Conservation (phyloP, 2,797 vertebrate species). For the Pipistrellus pygmaeus region DNA sequence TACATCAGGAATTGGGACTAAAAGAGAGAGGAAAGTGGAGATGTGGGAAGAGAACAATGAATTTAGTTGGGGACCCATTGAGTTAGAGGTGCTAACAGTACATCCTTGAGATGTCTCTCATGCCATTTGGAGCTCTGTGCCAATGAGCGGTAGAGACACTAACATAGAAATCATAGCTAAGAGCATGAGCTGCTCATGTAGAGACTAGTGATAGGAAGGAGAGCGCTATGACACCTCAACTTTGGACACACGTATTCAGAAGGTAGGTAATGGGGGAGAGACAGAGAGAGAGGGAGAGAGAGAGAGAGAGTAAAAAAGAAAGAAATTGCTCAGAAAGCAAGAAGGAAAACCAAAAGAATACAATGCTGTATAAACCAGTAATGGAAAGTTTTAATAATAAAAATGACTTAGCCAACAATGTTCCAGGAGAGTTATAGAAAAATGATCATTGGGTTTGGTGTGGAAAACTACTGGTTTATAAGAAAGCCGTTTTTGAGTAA, state of each 20-base stretch:
- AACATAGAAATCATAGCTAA: background rate
- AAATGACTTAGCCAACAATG: constrained; percentile 3
- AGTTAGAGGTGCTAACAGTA: background rate
- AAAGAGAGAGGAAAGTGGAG: background rate
- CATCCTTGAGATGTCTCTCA: background rate
- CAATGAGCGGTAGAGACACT: background rate
- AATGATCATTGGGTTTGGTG: background rate
- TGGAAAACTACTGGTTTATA: constrained; percentile 29
- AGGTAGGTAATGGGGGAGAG: background rate
- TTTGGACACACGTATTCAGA: background rate
- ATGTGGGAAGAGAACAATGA: background rate
- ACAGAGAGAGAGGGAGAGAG: background rate
- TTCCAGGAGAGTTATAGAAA: background rate
- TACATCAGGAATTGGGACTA: background rate
- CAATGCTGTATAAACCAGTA: background rate
- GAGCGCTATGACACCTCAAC: background rate
- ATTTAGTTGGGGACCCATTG: background rate
- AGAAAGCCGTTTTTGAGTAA: constrained; percentile 29
- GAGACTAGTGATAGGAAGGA: background rate
- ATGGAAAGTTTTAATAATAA: background rate
- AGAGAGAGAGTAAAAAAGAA: background rate
- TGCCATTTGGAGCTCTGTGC: background rate
- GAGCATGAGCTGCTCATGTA: background rate
- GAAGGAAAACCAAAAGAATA: background rate
- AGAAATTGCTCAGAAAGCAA: background rate